Evolutionary conservation across 2,888 invertebrate species (phyloP).

Genomic region (Drosophila histrio): DNA sequence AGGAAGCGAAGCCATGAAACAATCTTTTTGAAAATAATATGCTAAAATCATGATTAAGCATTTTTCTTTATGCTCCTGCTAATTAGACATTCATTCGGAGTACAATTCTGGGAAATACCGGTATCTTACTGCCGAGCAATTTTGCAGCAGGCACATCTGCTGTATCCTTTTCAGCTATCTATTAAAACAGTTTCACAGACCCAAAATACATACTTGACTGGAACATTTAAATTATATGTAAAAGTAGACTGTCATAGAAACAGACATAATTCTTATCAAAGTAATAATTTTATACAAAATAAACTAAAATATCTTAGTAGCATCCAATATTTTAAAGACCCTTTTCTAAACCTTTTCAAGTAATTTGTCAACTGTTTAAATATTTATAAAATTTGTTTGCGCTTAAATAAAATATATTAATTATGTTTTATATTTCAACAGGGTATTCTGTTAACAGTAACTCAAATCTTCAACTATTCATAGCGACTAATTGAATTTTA

Average conservation of each 20-base stretch:
- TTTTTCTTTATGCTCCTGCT: constrained; percentile 53
- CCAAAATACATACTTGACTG: neutral
- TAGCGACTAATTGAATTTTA: neutral
- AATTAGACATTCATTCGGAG: constrained; percentile 64
- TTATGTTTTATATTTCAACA: neutral
- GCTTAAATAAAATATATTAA: too few relatives aligned
- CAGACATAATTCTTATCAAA: too few relatives aligned
- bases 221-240: too few relatives aligned
- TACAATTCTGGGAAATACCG: constrained; percentile 15
- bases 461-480: neutral
- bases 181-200: neutral
- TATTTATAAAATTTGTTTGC: too few relatives aligned
- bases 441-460: neutral
- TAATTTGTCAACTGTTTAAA: too few relatives aligned
- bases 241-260: too few relatives aligned
- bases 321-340: too few relatives aligned
- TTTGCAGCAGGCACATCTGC: neutral
- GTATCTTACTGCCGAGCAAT: neutral
- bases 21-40: constrained; percentile 62
- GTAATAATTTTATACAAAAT: too few relatives aligned
- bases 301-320: too few relatives aligned
- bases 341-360: too few relatives aligned
- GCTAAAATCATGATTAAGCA: constrained; percentile 73
- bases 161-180: neutral
- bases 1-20: constrained; percentile 29